phyloP scores from a whole-genome alignment of 2,113 vertebrate species.

The Nothocercus nigrocapillus region DNA sequence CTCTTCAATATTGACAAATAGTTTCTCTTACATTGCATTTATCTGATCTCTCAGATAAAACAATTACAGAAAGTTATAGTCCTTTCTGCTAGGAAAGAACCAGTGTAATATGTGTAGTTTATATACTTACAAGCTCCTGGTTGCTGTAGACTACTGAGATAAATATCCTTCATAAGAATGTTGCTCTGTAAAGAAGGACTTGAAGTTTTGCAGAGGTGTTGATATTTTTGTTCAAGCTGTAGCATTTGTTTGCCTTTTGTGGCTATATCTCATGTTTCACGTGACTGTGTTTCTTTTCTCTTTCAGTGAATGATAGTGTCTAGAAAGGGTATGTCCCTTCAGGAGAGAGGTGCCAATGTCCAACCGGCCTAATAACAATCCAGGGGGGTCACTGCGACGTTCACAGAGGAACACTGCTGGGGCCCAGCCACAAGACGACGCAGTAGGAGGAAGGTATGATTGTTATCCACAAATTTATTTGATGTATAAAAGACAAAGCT shows the following conservation, averaged over 20 bases:
- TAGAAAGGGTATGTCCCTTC: slow-evolving; percentile 99
- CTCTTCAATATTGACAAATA: not conserved
- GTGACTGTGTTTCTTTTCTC: not conserved
- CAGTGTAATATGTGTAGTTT: rapidly evolving
- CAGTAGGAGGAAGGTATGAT: slow-evolving; percentile 93
- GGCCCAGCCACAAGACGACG: slow-evolving; percentile 98
- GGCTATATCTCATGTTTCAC: not conserved
- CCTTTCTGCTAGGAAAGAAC: not conserved
- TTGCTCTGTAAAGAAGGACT: rapidly evolving
- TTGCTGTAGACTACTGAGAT: not conserved
- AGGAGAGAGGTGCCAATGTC: slow-evolving; percentile 99
- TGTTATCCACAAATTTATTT: not conserved
- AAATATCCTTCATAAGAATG: not conserved
- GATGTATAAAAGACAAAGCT: not conserved
- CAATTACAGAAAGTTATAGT: not conserved
- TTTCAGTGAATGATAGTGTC: slow-evolving; percentile 99
- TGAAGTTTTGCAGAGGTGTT: not conserved
- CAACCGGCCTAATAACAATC: slow-evolving; percentile 99
- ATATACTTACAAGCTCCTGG: not conserved
- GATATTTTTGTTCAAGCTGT: not conserved
- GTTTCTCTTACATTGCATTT: not conserved
- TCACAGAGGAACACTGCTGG: slow-evolving; percentile 99
- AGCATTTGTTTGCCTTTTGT: not conserved
- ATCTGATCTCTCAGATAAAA: not conserved
- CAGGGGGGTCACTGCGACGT: slow-evolving; percentile 99